These are phyloP conservation scores for Nyleta sp. DNA, from an alignment of 2,888 invertebrate species.

Conservation along the genomic window DNA sequence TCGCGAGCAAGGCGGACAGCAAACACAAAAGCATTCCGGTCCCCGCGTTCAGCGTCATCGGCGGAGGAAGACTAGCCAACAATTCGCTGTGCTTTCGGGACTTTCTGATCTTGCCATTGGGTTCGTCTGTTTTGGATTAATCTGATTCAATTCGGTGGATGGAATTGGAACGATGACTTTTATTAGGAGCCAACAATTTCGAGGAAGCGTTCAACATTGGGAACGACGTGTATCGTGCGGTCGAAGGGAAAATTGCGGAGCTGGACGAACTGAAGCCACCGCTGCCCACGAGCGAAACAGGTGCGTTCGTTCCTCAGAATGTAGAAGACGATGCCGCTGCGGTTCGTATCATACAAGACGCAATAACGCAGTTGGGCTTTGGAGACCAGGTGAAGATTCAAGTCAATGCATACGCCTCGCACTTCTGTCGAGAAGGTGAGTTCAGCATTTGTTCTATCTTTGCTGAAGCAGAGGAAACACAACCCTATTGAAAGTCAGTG, in stretches of 20 bases:
- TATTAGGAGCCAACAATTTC: slow-evolving; percentile 75
- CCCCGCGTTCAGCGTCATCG: slow-evolving; percentile 77
- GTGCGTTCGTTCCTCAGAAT: slow-evolving; percentile 74
- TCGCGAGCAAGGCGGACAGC: slow-evolving; percentile 74
- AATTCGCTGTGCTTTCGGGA: slow-evolving; percentile 75
- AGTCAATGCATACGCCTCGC: slow-evolving; percentile 74
- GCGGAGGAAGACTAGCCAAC: slow-evolving; percentile 74
- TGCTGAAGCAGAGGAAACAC: too few relatives aligned
- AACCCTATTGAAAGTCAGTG: too few relatives aligned
- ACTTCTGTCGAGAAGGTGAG: slow-evolving; percentile 76
- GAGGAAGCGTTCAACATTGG: slow-evolving; percentile 78
- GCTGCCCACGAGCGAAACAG: slow-evolving; percentile 72
- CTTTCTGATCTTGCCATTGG: slow-evolving; percentile 76
- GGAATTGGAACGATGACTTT: too few relatives aligned
- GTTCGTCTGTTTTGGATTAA: slow-evolving; percentile 54
- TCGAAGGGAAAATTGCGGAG: slow-evolving; percentile 74
- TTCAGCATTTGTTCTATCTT: too few relatives aligned
- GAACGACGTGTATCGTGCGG: slow-evolving; percentile 72
- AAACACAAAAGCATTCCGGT: slow-evolving; percentile 74
- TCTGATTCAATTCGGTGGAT: too few relatives aligned
- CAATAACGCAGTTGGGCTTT: slow-evolving; percentile 74
- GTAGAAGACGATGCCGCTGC: slow-evolving; percentile 76
- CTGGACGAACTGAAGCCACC: slow-evolving; percentile 70
- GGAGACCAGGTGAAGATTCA: slow-evolving; percentile 76
- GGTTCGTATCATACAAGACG: slow-evolving; percentile 71